Evolutionary conservation across 1,140 invertebrate genomes (phyloP), one percentile per base, ranked within the genome.

Genomic region (Drosophila parvula): DNA sequence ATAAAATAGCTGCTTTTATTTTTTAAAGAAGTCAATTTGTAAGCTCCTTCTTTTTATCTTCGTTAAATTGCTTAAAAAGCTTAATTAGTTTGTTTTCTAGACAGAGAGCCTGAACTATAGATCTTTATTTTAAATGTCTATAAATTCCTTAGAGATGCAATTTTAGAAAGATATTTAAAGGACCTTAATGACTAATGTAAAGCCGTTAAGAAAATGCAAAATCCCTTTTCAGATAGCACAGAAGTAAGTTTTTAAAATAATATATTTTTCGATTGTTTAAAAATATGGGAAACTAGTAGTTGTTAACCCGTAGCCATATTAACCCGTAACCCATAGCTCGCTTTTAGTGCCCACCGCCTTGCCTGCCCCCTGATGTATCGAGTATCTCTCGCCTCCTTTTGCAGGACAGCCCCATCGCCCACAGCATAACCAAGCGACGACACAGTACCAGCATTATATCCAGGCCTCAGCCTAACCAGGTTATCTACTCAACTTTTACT

Each of bases 371-470:
- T 91, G 81, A 80, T 91, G 81, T 88, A 84, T 90, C 83, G 61
- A 81, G 58, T 62, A 55, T 78, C 32, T 74, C 30, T 78, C 47
- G 75, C 74, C 51, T 78, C 73, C 51, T 70, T 50, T 93, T 92
- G 61, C 91, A 92, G 91, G 91, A 91, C 78, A 94, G 93, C 92
- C 93, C 94, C 80, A 93, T 93, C 85, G 92, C 93, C 92, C 90
- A 91, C 83, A 91, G 90, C 78, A 94, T 95, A 93, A 95, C 95
- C 79, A 94, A 94, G 92, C 94, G 95, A 91, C 94, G 95, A 86
- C 95, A 96, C 94, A 96, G 95, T 92, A 94, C 94, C 76, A 94
- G 94, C 86, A 94, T 94, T 92, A 92, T 94, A 92, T 93, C 92
- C 83, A 92, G 93, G 91, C 91, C 91, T 69, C 78, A 82, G 71